A percentile compares a stretch with the other conserved stretches of the same genome.
Evolutionary conservation across 1,140 invertebrate species (phyloP).

Genomic region (Calliphora vicina): DNA sequence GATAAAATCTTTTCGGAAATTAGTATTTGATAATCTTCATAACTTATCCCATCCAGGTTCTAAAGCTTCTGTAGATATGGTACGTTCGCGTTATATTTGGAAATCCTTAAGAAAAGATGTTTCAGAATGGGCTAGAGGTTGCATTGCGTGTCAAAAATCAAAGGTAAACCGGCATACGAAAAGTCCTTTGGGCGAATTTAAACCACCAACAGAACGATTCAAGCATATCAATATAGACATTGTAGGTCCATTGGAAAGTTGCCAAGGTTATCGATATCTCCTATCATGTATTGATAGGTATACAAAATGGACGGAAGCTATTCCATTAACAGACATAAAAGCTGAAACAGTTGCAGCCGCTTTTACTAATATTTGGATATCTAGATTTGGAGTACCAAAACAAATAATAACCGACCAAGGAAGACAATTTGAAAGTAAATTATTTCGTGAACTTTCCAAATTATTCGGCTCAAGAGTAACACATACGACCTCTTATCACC

Average conservation of each 20-base stretch:
- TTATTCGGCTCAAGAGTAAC: slow-evolving; percentile 40
- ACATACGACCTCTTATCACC: slow-evolving; percentile 45
- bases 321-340: slow-evolving; percentile 17
- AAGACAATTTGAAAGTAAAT: slow-evolving; percentile 54
- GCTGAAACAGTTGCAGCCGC: slow-evolving; percentile 38
- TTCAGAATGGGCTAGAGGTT: background rate
- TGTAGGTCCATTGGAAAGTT: background rate
- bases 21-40: background rate
- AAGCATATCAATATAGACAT: slow-evolving; percentile 3
- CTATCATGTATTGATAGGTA: slow-evolving; percentile 14
- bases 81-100: background rate
- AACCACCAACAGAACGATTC: background rate
- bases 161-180: background rate
- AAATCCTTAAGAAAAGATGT: slow-evolving; percentile 11
- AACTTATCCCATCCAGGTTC: slow-evolving; percentile 4
- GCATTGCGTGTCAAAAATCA: slow-evolving; percentile 1
- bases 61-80: background rate
- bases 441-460: slow-evolving; percentile 42
- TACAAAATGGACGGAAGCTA: slow-evolving; percentile 10
- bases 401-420: slow-evolving; percentile 61
- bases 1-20: background rate
- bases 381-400: slow-evolving; percentile 49
- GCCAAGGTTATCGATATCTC: background rate
- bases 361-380: slow-evolving; percentile 56
- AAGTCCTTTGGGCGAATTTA: background rate